Evolutionary conservation across 2,113 vertebrate species (phyloP).

Genomic region (Corydoras sp.): DNA sequence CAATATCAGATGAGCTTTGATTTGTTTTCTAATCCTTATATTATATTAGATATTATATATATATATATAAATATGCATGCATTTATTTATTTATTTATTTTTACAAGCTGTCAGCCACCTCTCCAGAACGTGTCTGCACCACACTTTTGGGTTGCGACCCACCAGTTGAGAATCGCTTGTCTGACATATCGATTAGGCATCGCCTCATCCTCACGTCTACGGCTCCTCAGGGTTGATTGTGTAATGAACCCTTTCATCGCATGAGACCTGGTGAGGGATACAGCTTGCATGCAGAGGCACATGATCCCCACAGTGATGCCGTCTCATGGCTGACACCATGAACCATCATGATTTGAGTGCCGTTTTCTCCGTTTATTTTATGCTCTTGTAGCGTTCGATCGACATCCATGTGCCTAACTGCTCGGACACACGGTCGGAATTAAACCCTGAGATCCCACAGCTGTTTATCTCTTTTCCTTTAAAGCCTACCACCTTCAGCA

Average conservation of each 20-base stretch:
- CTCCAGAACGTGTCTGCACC: too few relatives aligned
- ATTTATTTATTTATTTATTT: too few relatives aligned
- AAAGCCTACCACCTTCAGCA: constrained; percentile 94
- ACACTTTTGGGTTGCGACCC: too few relatives aligned
- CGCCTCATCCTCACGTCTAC: constrained; percentile 25
- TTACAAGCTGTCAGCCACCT: too few relatives aligned
- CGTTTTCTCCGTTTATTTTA: not conserved
- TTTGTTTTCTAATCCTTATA: too few relatives aligned
- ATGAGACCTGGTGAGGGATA: constrained; percentile 23
- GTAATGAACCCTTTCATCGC: constrained; percentile 28
- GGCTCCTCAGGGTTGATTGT: constrained; percentile 17
- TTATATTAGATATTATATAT: too few relatives aligned
- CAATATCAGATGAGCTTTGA: too few relatives aligned
- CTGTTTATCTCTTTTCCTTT: constrained; percentile 61
- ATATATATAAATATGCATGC: too few relatives aligned
- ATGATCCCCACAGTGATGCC: constrained; percentile 43
- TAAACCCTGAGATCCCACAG: constrained; percentile 11
- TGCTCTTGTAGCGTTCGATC: not conserved
- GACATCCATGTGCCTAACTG: not conserved
- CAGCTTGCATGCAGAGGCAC: constrained; percentile 44
- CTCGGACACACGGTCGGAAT: constrained; percentile 15
- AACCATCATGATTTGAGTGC: not conserved
- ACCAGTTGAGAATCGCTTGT: constrained; percentile 1
- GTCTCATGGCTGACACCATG: constrained; percentile 14
- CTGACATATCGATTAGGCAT: constrained; percentile 27